phyloP scores from a whole-genome alignment of 2,888 invertebrate species.

The Drosophila anomelani region DNA sequence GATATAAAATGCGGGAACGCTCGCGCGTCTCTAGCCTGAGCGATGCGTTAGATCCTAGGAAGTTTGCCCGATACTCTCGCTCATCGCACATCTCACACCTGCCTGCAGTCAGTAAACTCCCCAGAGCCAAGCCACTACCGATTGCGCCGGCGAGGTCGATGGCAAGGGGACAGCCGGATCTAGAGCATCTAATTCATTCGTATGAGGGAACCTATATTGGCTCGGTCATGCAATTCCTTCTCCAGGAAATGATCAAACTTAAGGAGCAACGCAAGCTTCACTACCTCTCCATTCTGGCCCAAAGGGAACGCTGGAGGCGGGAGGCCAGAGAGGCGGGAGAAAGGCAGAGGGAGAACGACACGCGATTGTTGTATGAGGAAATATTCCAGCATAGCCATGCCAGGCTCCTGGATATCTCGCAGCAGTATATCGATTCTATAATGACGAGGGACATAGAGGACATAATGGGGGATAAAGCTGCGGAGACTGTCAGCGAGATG shows the following conservation, averaged over 20 bases:
- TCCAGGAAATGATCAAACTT: constrained; percentile 91
- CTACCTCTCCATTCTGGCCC: constrained; percentile 91
- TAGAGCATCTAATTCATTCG: constrained; percentile 86
- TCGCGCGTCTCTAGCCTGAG: neutral
- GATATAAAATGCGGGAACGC: neutral
- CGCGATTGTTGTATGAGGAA: constrained; percentile 91
- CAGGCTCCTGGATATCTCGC: constrained; percentile 86
- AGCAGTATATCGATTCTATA: constrained; percentile 88
- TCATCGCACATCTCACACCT: too few species aligned
- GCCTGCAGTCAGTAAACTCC: too few species aligned
- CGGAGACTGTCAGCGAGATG: constrained; percentile 85
- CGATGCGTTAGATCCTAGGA: neutral
- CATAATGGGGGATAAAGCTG: constrained; percentile 86
- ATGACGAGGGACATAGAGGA: constrained; percentile 87
- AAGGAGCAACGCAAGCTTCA: constrained; percentile 92
- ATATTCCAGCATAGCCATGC: constrained; percentile 89
- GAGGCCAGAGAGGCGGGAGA: constrained; percentile 93
- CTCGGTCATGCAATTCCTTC: constrained; percentile 90
- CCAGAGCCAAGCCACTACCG: too few species aligned
- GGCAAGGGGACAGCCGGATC: constrained; percentile 67
- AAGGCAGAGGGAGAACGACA: constrained; percentile 90
- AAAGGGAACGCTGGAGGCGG: constrained; percentile 89
- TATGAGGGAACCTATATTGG: constrained; percentile 90
- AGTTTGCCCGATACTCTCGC: too few species aligned
- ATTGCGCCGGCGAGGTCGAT: too few species aligned